Base-by-base conservation (phyloP, 1,140 invertebrate genomes). In the Drosophila tsacasi region DNA sequence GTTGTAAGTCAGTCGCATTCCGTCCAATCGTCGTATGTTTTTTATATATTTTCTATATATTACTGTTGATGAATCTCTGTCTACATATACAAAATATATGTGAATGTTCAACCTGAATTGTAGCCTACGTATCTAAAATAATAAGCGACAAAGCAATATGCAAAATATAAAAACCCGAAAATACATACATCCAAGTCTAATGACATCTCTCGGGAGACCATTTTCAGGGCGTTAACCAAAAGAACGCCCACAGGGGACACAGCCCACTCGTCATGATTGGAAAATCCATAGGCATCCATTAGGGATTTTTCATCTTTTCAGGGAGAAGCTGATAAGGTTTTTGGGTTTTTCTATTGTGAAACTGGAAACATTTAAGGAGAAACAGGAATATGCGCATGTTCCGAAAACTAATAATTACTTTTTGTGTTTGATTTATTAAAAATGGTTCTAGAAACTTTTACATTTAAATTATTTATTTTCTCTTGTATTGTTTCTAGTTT, bases 1-100 rank as follows among this genome's bases (percentile, higher is more conserved):
- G 74, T 61, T 46, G 30, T 87, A 87, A 86, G 83, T 73, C 25
- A 39, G 44, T 52, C 30, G 35, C 42, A 72, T 76, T 76, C 83
- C 83, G 83, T 86, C 82, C 82, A 81, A 54, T 44, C 17, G 55
- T 54, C 37, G 32, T 63, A 68, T 49, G 44, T 40, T 66, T 46
- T 49, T 62, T 50, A n/a, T 50, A 50, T 61, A 71, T 23, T n/a
- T n/a, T n/a, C 13, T 37, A 47, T 67, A n/a, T n/a, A n/a, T n/a
- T n/a, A 76, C 47, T 77, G 64, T 76, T 81, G 30, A 76, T 66
- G 61, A 71, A 78, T 71, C 50, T 62, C 50, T 62, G 65, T 13
- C 60, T 79, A 66, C 61, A 71, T 76, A 65, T 76, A 71, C 35
- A 32, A 19, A 27, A 49, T 50, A 52, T 35, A 19, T 52, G 32